These are phyloP conservation scores for Vollenhovia emeryi DNA, from an alignment of 1,140 invertebrate species.

Conservation along the genomic window DNA sequence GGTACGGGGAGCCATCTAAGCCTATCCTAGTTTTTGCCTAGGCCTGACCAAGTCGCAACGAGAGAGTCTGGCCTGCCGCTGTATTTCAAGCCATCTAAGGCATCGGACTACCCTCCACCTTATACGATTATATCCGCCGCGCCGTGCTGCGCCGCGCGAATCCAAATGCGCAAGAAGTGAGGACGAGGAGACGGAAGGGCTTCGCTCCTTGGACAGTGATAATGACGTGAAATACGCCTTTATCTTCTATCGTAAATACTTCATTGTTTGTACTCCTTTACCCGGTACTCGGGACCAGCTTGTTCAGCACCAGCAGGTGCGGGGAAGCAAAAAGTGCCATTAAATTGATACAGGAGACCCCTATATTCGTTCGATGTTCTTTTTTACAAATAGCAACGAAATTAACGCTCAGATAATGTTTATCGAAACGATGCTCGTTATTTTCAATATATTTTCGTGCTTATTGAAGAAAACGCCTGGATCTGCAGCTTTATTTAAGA, in stretches of 20 bases:
- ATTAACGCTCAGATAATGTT: background rate
- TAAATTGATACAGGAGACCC: background rate
- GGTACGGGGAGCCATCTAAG: constrained; percentile 77
- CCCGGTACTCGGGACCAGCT: constrained; percentile 8
- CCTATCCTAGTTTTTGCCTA: constrained; percentile 83
- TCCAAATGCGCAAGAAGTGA: constrained; percentile 57
- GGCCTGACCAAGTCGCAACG: constrained; percentile 28
- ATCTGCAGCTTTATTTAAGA: background rate
- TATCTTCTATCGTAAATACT: constrained; percentile 71
- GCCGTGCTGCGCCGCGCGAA: constrained; percentile 52
- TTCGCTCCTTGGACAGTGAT: constrained; percentile 49
- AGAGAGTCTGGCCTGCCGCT: constrained; percentile 59
- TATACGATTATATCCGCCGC: constrained; percentile 73
- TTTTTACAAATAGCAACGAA: background rate
- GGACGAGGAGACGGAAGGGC: constrained; percentile 47
- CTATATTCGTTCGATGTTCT: background rate
- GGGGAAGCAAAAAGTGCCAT: background rate
- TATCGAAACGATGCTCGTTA: background rate
- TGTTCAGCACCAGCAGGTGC: background rate
- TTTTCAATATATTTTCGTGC: background rate
- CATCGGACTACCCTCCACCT: constrained; percentile 67
- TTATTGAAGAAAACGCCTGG: background rate
- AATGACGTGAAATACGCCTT: constrained; percentile 63
- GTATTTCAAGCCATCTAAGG: constrained; percentile 79
- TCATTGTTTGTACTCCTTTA: constrained; percentile 47